Conservation (phyloP, 2,797 vertebrate genomes). For the Rhinichthys osculus region DNA sequence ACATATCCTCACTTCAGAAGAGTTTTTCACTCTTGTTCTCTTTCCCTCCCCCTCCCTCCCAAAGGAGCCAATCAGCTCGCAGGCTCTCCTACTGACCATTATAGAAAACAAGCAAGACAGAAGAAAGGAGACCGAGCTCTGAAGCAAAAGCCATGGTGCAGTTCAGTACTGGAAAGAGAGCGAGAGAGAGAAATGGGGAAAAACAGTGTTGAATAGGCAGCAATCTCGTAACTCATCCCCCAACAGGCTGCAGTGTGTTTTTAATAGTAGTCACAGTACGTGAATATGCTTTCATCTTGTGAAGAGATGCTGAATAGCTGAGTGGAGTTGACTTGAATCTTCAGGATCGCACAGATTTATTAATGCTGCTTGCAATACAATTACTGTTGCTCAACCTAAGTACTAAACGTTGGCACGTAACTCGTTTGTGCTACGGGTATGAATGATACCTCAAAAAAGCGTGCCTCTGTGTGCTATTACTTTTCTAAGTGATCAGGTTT, state of each 20-base stretch:
- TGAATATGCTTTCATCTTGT: constrained; percentile 23
- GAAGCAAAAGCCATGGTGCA: constrained; percentile 17
- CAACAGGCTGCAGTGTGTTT: constrained; percentile 10
- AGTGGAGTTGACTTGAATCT: constrained; percentile 13
- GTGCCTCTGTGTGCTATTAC: not conserved
- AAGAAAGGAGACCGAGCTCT: not conserved
- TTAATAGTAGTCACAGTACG: constrained; percentile 5
- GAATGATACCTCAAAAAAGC: not conserved
- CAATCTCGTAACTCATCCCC: constrained; percentile 17
- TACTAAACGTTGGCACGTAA: constrained; percentile 2
- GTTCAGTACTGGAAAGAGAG: constrained; percentile 57
- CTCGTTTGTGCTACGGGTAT: not conserved
- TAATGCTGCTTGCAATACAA: constrained; percentile 13
- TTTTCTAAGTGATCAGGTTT: not conserved
- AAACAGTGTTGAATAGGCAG: constrained; percentile 27
- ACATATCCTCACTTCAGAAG: constrained; percentile 66
- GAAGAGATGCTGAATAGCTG: constrained; percentile 4
- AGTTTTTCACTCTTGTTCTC: constrained; percentile 41
- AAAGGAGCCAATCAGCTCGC: constrained; percentile 51
- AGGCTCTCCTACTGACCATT: constrained; percentile 47
- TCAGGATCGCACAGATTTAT: constrained; percentile 24
- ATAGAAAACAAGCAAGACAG: constrained; percentile 10
- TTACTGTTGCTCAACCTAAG: constrained; percentile 13
- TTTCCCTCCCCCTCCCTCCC: constrained; percentile 9
- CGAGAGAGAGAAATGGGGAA: constrained; percentile 7